Evolutionary conservation across 2,888 invertebrate species (phyloP).

Genomic region (Parthenolecanium corni): DNA sequence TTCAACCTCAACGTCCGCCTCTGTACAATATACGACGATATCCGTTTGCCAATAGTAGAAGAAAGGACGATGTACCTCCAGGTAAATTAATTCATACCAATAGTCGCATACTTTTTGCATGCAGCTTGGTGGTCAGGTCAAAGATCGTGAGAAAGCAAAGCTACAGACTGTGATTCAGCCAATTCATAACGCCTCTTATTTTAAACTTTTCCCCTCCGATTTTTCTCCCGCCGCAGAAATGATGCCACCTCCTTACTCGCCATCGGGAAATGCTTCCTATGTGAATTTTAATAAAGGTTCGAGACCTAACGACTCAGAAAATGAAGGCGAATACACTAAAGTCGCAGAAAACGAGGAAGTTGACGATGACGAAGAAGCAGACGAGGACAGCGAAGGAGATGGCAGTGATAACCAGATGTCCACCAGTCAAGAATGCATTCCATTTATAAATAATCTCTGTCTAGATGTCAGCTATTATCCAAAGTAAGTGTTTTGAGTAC

Average conservation of each 20-base stretch:
- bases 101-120: too few relatives aligned
- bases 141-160: too few relatives aligned
- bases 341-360: background rate
- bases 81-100: constrained; percentile 1
- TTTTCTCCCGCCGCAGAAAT: constrained; percentile 18
- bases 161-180: too few relatives aligned
- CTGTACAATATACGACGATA: constrained; percentile 26
- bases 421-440: constrained; percentile 26
- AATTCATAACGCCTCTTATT: too few relatives aligned
- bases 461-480: constrained; percentile 63
- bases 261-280: constrained; percentile 12
- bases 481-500: constrained; percentile 50
- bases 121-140: too few relatives aligned
- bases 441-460: constrained; percentile 60
- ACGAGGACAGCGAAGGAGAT: background rate
- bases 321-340: constrained; percentile 12
- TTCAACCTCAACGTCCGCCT: background rate
- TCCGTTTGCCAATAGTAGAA: constrained; percentile 14
- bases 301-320: background rate
- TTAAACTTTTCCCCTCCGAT: too few relatives aligned
- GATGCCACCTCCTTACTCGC: constrained; percentile 30
- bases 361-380: background rate
- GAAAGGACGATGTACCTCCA: constrained; percentile 22
- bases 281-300: constrained; percentile 22
- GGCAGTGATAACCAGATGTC: background rate